A percentile compares a stretch with the other conserved stretches of the same genome.
Conservation (phyloP, 2,888 invertebrate species). For the Neria commutata region DNA sequence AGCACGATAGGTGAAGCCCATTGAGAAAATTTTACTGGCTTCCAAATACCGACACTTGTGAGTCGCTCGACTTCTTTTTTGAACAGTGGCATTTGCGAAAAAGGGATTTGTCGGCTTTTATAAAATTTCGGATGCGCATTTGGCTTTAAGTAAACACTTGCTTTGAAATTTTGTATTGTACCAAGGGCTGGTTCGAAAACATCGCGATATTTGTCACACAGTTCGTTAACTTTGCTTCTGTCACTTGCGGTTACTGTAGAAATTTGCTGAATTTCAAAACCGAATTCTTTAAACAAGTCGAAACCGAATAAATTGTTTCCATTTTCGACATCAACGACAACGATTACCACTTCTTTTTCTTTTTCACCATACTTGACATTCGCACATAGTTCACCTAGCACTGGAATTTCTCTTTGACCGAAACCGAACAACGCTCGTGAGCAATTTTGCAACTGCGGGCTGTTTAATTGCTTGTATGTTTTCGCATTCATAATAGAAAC, state of each 20-base stretch:
- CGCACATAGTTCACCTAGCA: slow-evolving; percentile 19
- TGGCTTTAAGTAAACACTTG: slow-evolving; percentile 9
- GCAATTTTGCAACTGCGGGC: slow-evolving; percentile 1
- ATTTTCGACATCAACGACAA: slow-evolving; percentile 12
- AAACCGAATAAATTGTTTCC: slow-evolving; percentile 28
- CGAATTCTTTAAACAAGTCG: slow-evolving; percentile 24
- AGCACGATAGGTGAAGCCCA: slow-evolving; percentile 16
- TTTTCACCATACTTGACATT: slow-evolving; percentile 21
- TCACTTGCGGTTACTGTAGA: background rate
- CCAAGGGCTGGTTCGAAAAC: slow-evolving; percentile 12
- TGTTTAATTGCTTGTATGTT: slow-evolving; percentile 18
- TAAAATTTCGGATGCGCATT: slow-evolving; percentile 1
- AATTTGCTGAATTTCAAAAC: slow-evolving; percentile 12
- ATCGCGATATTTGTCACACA: slow-evolving; percentile 11
- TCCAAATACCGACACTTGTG: slow-evolving; percentile 6
- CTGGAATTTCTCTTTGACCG: slow-evolving; percentile 16
- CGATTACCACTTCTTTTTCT: background rate
- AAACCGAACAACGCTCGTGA: slow-evolving; percentile 20
- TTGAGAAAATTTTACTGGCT: slow-evolving; percentile 9
- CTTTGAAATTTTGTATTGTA: slow-evolving; percentile 4
- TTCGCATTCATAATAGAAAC: slow-evolving; percentile 23
- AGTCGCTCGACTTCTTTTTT: slow-evolving; percentile 10
- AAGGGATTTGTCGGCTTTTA: slow-evolving; percentile 4
- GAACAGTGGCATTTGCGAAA: slow-evolving; percentile 1
- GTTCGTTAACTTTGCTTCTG: background rate